Percentiles rank a stretch among this genome's conserved stretches.
Conservation (phyloP, 2,888 invertebrate genomes). For the Linnaemya vulpina region DNA sequence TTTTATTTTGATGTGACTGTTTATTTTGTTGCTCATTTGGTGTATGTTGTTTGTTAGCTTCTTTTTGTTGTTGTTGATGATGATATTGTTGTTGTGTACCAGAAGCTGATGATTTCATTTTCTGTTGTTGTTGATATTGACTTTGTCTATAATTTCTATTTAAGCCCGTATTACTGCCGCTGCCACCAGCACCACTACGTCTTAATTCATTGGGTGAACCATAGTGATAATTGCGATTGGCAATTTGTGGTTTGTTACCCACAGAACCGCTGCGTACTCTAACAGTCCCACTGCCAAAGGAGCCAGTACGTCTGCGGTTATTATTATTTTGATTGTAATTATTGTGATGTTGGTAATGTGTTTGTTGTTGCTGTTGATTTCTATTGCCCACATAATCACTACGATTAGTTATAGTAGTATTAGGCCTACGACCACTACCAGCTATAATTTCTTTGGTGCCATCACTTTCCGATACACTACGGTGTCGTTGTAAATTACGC, state of each 20-base stretch:
- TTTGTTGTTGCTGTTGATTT: constrained; percentile 76
- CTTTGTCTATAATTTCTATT: constrained; percentile 74
- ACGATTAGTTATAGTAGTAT: constrained; percentile 82
- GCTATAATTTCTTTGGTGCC: constrained; percentile 80
- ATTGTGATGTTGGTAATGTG: constrained; percentile 75
- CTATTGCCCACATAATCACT: constrained; percentile 82
- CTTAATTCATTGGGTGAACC: constrained; percentile 79
- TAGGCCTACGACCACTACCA: constrained; percentile 77
- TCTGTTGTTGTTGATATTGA: constrained; percentile 74
- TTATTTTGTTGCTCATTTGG: constrained; percentile 67
- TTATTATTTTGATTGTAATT: constrained; percentile 73
- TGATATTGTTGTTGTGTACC: constrained; percentile 63
- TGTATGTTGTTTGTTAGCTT: constrained; percentile 55
- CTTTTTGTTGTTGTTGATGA: constrained; percentile 70
- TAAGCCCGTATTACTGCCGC: constrained; percentile 78
- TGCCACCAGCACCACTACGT: constrained; percentile 77
- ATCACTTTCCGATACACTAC: constrained; percentile 87
- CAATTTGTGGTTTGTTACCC: constrained; percentile 82
- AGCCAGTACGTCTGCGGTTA: constrained; percentile 81
- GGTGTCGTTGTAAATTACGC: constrained; percentile 85
- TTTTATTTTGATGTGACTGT: constrained; percentile 73
- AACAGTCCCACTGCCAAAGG: constrained; percentile 81
- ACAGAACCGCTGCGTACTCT: constrained; percentile 82
- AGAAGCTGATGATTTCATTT: constrained; percentile 53
- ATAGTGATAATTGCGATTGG: constrained; percentile 80